phyloP scores from a whole-genome alignment of 1,140 invertebrate genomes.

The Triops longicaudatus region DNA sequence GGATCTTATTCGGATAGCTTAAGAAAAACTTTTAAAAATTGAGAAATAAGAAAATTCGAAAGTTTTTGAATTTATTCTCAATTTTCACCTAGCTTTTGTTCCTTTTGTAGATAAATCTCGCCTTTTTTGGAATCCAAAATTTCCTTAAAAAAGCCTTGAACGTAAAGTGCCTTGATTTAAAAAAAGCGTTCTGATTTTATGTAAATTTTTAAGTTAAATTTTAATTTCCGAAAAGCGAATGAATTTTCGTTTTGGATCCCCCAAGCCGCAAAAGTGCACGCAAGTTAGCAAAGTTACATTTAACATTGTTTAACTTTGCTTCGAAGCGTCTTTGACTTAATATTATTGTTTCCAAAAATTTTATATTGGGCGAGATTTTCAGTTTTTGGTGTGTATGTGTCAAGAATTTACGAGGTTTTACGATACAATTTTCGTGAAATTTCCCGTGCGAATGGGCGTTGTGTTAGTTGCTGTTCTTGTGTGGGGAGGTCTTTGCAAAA shows the following conservation, averaged over 20 bases:
- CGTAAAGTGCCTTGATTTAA: not conserved
- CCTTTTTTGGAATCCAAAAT: not conserved
- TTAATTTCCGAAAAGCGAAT: not conserved
- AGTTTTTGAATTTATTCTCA: not conserved
- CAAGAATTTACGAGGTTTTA: not conserved
- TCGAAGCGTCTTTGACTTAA: not conserved
- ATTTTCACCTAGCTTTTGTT: not conserved
- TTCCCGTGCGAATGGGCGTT: not conserved
- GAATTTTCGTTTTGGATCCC: not conserved
- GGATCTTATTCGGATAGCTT: not conserved
- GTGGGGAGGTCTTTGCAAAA: not conserved
- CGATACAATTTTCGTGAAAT: not conserved
- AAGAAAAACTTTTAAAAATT: not conserved
- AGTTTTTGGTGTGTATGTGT: not conserved
- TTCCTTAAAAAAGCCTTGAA: not conserved
- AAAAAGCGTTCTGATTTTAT: not conserved
- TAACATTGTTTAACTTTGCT: not conserved
- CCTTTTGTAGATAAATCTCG: conserved; percentile 13
- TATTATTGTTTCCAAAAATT: not conserved
- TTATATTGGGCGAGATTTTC: conserved; percentile 8
- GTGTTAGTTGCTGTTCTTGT: not conserved
- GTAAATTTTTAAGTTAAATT: not conserved
- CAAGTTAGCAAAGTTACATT: not conserved
- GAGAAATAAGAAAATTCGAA: not conserved
- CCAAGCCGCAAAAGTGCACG: conserved; percentile 5